Evolutionary conservation across 2,113 vertebrate genomes (phyloP).

Genomic region (Hydropotes inermis): DNA sequence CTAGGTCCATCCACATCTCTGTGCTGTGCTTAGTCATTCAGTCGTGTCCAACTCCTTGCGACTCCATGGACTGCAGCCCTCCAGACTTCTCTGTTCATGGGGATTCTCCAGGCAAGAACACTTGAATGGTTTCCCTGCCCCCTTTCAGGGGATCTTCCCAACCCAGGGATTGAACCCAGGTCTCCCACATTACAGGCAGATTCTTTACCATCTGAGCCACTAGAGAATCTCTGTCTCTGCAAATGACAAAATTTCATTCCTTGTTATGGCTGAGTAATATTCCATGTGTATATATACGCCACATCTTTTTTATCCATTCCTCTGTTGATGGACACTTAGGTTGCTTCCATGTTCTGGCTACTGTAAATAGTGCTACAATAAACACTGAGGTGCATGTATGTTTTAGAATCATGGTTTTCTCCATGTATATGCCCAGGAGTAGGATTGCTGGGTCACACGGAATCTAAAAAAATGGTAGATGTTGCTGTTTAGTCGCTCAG

Average conservation of each 20-base stretch:
- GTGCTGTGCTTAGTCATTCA: background rate
- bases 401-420: background rate
- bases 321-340: background rate
- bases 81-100: background rate
- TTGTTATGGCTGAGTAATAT: background rate
- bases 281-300: background rate
- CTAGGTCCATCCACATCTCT: background rate
- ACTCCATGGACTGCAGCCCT: background rate
- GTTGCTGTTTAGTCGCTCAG: background rate
- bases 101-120: background rate
- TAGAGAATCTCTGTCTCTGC: background rate
- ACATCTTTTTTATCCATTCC: background rate
- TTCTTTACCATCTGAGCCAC: background rate
- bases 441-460: background rate
- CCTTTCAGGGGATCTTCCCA: background rate
- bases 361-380: background rate
- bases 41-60: background rate
- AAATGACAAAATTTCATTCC: background rate
- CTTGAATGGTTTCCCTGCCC: background rate
- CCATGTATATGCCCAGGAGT: background rate
- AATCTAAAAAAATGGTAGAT: background rate
- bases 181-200: background rate
- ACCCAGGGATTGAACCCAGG: background rate
- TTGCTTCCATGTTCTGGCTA: background rate
- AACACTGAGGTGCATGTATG: background rate